Evolutionary conservation across 2,113 vertebrate species (phyloP).

Genomic region (Fulmarus glacialis): DNA sequence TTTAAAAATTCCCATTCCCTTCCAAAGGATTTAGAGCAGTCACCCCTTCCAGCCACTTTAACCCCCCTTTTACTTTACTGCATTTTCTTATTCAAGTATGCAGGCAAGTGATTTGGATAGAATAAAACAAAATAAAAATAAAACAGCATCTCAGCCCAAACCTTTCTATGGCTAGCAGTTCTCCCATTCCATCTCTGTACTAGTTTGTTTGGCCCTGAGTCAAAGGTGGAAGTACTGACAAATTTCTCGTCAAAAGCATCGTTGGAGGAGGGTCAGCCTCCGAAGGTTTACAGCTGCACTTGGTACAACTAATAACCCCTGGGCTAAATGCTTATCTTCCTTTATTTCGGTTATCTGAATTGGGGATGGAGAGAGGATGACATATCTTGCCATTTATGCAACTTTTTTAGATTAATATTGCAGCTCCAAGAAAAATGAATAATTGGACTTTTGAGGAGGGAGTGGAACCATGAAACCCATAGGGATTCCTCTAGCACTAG

Average conservation of each 20-base stretch:
- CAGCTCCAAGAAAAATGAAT: slow-evolving; percentile 57
- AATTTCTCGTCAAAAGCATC: neutral
- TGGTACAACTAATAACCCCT: slow-evolving; percentile 31
- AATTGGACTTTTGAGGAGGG: slow-evolving; percentile 45
- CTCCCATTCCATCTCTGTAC: neutral
- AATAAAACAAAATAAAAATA: neutral
- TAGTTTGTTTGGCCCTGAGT: neutral
- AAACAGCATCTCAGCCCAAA: neutral
- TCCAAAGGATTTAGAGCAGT: neutral
- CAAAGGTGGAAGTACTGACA: slow-evolving; percentile 23
- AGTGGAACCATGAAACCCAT: slow-evolving; percentile 29
- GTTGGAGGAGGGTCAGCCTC: neutral
- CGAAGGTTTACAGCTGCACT: neutral
- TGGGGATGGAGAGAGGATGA: slow-evolving; percentile 23
- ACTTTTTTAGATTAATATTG: slow-evolving; percentile 49
- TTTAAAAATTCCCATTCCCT: neutral
- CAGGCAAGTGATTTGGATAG: neutral
- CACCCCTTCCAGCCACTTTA: neutral
- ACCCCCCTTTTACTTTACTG: neutral
- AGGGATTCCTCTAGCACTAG: slow-evolving; percentile 54
- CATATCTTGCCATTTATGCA: slow-evolving; percentile 35
- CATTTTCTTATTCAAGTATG: neutral
- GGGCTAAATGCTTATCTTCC: slow-evolving; percentile 29
- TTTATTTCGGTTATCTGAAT: slow-evolving; percentile 38
- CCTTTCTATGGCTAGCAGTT: neutral